phyloP scores from a whole-genome alignment of 2,113 vertebrate genomes.

The Azemiops feae region DNA sequence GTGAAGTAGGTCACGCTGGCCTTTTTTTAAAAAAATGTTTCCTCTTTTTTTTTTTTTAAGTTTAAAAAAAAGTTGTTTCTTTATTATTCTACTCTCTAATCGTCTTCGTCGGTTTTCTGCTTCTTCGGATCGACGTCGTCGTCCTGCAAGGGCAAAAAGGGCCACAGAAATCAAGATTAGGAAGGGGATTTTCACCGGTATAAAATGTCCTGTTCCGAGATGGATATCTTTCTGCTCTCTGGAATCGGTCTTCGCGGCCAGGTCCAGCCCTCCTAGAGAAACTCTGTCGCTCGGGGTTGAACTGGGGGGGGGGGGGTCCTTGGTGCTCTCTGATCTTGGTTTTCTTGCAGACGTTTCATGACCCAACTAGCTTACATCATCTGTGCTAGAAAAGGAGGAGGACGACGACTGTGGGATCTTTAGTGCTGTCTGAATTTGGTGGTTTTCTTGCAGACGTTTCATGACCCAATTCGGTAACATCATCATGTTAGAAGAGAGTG shows the following conservation, averaged over 20 bases:
- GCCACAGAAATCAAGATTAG: not conserved
- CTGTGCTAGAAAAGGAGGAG: no score
- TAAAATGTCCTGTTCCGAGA: not conserved
- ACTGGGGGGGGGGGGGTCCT: no score
- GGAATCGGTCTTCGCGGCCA: not conserved
- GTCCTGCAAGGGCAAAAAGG: conserved; percentile 52
- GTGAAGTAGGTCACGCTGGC: conserved; percentile 68
- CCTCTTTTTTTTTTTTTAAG: conserved; percentile 52
- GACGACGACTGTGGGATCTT: no score
- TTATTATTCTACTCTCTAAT: conserved; percentile 76
- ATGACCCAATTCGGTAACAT: no score
- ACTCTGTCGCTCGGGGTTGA: no score
- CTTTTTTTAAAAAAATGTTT: conserved; percentile 63
- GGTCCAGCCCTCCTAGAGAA: no score
- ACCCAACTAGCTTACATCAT: no score
- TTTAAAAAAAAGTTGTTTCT: conserved; percentile 32
- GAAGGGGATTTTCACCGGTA: not conserved
- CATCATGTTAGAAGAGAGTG: not conserved
- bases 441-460: no score
- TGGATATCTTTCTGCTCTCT: no score
- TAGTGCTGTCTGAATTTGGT: no score
- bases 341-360: no score
- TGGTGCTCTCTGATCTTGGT: no score
- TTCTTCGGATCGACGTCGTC: conserved; percentile 94
- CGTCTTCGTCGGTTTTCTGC: conserved; percentile 92